These are phyloP conservation scores for Enteromius fasciolatus DNA, from an alignment of 2,797 vertebrate species.

Conservation along the genomic window DNA sequence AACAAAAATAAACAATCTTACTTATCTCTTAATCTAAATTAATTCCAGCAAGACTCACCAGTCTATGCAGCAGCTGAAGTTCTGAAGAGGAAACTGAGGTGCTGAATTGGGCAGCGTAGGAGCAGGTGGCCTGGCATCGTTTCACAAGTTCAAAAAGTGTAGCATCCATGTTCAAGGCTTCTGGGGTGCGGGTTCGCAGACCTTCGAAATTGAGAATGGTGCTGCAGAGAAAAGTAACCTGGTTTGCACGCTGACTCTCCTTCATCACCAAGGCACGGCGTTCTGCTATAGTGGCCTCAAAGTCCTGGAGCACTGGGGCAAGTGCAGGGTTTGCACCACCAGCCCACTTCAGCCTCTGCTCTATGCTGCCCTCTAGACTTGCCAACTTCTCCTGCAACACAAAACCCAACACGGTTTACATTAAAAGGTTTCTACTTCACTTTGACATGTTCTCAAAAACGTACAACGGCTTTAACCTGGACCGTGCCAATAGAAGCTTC, in stretches of 20 bases:
- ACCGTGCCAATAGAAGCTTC: slow-evolving; percentile 89
- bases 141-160: slow-evolving; percentile 94
- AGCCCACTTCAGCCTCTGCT: slow-evolving; percentile 98
- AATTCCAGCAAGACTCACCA: slow-evolving; percentile 78
- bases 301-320: slow-evolving; percentile 95
- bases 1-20: background rate
- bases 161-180: slow-evolving; percentile 91
- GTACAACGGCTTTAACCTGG: slow-evolving; percentile 79
- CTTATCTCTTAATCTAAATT: too few species aligned
- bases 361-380: slow-evolving; percentile 93
- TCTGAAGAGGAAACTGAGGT: slow-evolving; percentile 92
- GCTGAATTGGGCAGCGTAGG: slow-evolving; percentile 94
- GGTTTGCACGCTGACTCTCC: slow-evolving; percentile 92
- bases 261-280: slow-evolving; percentile 89
- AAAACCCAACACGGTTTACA: background rate
- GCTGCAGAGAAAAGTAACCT: slow-evolving; percentile 98
- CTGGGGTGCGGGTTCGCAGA: slow-evolving; percentile 91
- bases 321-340: slow-evolving; percentile 96
- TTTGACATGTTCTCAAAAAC: background rate
- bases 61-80: slow-evolving; percentile 90
- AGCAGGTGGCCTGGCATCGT: slow-evolving; percentile 95
- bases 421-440: background rate
- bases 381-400: slow-evolving; percentile 88
- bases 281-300: slow-evolving; percentile 94
- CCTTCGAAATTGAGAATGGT: slow-evolving; percentile 97